Conservation (phyloP, 2,797 vertebrate genomes). For the Leptoclinus maculatus region DNA sequence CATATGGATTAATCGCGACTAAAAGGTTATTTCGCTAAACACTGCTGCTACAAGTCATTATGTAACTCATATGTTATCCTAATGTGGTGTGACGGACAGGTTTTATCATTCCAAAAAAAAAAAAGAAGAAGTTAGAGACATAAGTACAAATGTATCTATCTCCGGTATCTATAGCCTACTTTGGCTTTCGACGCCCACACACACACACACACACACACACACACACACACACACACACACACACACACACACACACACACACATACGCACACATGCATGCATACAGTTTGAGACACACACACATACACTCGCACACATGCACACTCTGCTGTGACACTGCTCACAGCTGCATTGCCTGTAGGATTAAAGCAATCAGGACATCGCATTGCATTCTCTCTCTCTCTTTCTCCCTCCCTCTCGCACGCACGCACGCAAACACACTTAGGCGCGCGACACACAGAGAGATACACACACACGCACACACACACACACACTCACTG, state of each 20-base stretch:
- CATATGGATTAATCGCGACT: slow-evolving; percentile 61
- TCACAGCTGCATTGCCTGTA: slow-evolving; percentile 98
- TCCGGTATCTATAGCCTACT: slow-evolving; percentile 74
- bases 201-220: slow-evolving; percentile 40
- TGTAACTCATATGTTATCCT: slow-evolving; percentile 61
- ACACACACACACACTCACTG: slow-evolving; percentile 41
- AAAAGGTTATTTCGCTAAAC: slow-evolving; percentile 64
- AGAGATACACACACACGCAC: slow-evolving; percentile 34
- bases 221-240: slow-evolving; percentile 76
- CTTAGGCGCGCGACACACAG: not conserved
- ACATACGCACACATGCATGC: slow-evolving; percentile 78
- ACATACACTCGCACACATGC: slow-evolving; percentile 67
- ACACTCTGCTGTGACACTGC: slow-evolving; percentile 85
- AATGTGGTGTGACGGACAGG: slow-evolving; percentile 29
- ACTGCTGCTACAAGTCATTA: slow-evolving; percentile 63
- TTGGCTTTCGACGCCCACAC: slow-evolving; percentile 91
- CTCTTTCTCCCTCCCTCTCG: slow-evolving; percentile 31
- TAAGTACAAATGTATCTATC: slow-evolving; percentile 47
- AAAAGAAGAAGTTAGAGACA: slow-evolving; percentile 52
- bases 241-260: slow-evolving; percentile 18
- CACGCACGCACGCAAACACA: slow-evolving; percentile 28
- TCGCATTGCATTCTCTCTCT: slow-evolving; percentile 80
- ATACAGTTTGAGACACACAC: slow-evolving; percentile 60
- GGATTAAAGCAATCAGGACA: slow-evolving; percentile 92
- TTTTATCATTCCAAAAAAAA: slow-evolving; percentile 22